Percentiles rank a stretch among this genome's conserved stretches.
These are phyloP conservation scores for Dione vanillae DNA, from an alignment of 2,888 invertebrate species.

Conservation along the genomic window DNA sequence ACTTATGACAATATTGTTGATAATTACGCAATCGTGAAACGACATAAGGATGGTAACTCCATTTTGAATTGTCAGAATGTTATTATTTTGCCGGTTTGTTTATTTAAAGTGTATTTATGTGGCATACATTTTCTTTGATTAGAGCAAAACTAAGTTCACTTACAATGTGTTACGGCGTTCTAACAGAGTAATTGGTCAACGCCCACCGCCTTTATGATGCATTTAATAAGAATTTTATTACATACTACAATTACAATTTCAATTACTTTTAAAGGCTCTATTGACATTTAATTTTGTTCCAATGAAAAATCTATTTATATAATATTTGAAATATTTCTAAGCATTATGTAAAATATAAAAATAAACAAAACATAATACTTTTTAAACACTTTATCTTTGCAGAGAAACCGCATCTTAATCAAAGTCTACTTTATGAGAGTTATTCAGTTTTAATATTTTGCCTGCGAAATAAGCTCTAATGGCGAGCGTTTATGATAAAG, in stretches of 20 bases:
- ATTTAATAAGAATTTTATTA: background rate
- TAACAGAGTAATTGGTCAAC: background rate
- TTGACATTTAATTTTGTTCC: too few relatives aligned
- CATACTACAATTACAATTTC: background rate
- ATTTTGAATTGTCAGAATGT: too few relatives aligned
- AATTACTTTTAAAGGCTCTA: background rate
- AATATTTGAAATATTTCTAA: too few relatives aligned
- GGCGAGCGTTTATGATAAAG: conserved; percentile 60
- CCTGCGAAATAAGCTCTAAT: conserved; percentile 72
- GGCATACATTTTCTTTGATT: too few relatives aligned
- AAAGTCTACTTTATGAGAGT: conserved; percentile 77
- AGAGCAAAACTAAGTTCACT: too few relatives aligned
- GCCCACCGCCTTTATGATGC: too few relatives aligned
- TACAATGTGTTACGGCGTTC: too few relatives aligned
- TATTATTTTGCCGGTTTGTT: too few relatives aligned
- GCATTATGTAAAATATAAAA: background rate
- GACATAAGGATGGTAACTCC: too few relatives aligned
- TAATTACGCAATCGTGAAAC: too few relatives aligned
- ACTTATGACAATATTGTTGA: background rate
- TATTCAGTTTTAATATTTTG: conserved; percentile 78
- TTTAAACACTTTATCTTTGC: conserved; percentile 36
- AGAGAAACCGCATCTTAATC: conserved; percentile 56
- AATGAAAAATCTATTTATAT: too few relatives aligned
- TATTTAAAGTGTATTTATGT: too few relatives aligned
- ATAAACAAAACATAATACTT: background rate